Conservation (phyloP, 2,113 vertebrate species). For the Zingel zingel region DNA sequence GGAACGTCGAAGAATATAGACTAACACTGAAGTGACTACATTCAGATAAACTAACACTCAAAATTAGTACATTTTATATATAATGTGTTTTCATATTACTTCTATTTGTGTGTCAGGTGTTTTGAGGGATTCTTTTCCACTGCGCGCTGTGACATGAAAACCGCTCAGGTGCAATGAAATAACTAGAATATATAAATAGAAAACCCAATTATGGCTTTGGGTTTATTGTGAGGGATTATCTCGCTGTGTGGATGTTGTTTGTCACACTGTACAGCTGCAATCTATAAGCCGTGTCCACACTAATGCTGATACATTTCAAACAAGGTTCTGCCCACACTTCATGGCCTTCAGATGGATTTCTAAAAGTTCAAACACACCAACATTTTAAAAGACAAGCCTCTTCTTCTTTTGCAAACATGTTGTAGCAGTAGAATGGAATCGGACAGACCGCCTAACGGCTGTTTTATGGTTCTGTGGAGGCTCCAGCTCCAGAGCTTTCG, state of each 20-base stretch:
- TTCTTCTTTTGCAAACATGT: neutral
- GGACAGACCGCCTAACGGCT: neutral
- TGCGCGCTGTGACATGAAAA: slow-evolving; percentile 13
- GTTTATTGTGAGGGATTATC: slow-evolving; percentile 58
- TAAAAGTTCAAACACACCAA: slow-evolving; percentile 6
- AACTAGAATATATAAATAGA: slow-evolving; percentile 32
- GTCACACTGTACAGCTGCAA: slow-evolving; percentile 1
- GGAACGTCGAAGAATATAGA: no score
- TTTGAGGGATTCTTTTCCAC: slow-evolving; percentile 33
- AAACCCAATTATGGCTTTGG: slow-evolving; percentile 40
- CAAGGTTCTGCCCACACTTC: slow-evolving; percentile 15
- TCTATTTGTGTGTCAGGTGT: slow-evolving; percentile 13
- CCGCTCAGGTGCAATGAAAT: slow-evolving; percentile 28
- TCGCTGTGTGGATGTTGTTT: slow-evolving; percentile 28
- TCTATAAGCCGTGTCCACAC: neutral
- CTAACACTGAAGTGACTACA: neutral
- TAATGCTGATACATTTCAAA: slow-evolving; percentile 17
- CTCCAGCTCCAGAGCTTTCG: no score
- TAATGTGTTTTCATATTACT: neutral
- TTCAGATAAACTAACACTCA: neutral
- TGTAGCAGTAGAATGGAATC: neutral
- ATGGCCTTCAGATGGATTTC: slow-evolving; percentile 4
- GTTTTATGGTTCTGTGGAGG: no score
- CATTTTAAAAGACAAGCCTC: slow-evolving; percentile 7
- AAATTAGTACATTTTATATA: neutral